Base-by-base conservation (phyloP, 2,797 vertebrate genomes). In the Ctenopoma multispine region DNA sequence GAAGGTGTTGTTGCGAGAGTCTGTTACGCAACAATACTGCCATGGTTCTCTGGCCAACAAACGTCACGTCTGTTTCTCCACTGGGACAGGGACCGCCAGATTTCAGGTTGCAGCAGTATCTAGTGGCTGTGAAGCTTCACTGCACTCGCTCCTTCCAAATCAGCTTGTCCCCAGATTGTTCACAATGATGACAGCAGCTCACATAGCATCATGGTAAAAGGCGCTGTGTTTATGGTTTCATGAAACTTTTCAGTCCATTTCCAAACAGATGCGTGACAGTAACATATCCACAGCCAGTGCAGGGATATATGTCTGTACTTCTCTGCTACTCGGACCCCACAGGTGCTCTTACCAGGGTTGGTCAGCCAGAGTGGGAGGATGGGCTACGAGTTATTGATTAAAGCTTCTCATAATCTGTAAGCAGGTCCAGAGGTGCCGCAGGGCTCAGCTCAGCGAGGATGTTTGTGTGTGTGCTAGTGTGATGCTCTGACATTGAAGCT, bases 51-150 rank as follows among this genome's bases (percentile, higher is more conserved):
- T n/a, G 75, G 68, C 50, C 34, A 34, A 59, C 59, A 11, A 75
- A 56, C 41, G 3, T 58, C 41, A 44, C 17, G 59, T 68, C 72
- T 46, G 51, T 68, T 43, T 66, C 68, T 73, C 79, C 49, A 34
- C 10, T 56, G 44, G 43, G 53, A 47, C 10, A 58, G 44, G 43
- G 53, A 47, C 4, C 3, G 47, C 27, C 63, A 83, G 80, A 81
- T 62, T 82, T 83, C 87, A 87, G 81, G 72, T 82, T 83, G 75
- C 81, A 90, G 91, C 88, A 79, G 77, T 79, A 86, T 80, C 88
- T 90, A 81, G 87, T 84, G 90, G 86, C 63, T 66, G 75, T 53
- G 79, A 65, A 0, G 69, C 31, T 57, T 80, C 75, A 88, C 38
- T 87, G 72, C 86, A 83, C 18, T 55, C 5, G 1, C 21, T 59